Base-by-base conservation (phyloP, 2,888 invertebrate genomes). In the Aquatica leii region DNA sequence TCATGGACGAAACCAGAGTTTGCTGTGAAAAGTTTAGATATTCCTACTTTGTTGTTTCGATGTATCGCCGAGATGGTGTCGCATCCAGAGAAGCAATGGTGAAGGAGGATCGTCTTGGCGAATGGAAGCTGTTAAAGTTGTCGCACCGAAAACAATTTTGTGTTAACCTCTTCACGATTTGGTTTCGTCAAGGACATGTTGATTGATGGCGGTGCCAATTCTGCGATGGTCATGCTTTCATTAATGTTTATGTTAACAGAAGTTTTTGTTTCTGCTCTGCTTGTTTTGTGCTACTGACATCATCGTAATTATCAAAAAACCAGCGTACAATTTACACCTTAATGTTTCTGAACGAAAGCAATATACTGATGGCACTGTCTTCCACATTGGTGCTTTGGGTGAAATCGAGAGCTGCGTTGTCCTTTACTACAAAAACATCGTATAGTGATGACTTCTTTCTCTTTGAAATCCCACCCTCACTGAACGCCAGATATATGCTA, bases 141-240 rank as follows among this genome's bases (percentile, higher is more conserved):
- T 41, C 15, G 15, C 37, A 37, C 11, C 4, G n/a, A 31, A 37
- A 37, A 53, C 18, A 53, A 12, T 53, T 40, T 53, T 1, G 52
- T 4, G 9, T 48, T 34, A 34, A 41, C 24, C 4, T 41, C 40
- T 18, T 49, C 40, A 1, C 49, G 2, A 11, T 58, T 57, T 34
- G 57, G 31, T 24, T 65, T 62, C 53, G 57, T 52, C 56, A 65
- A 65, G 43, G 31, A 65, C n/a, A 48, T 53, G 40, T 57, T 58
- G 34, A 17, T 52, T 1, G 1, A 1, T 43, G 37, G 6, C 37
- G 49, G 48, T 49, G 51, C 50, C 15, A 60, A 59, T 48, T 37
- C 63, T n/a, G n/a, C n/a, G n/a, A n/a, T n/a, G n/a, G n/a, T n/a
- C n/a, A n/a, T n/a, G n/a, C n/a, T n/a, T n/a, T n/a, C n/a, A n/a